These are phyloP conservation scores for Caenorhabditis doughertyi DNA, from an alignment of 2,888 invertebrate species.

Conservation along the genomic window DNA sequence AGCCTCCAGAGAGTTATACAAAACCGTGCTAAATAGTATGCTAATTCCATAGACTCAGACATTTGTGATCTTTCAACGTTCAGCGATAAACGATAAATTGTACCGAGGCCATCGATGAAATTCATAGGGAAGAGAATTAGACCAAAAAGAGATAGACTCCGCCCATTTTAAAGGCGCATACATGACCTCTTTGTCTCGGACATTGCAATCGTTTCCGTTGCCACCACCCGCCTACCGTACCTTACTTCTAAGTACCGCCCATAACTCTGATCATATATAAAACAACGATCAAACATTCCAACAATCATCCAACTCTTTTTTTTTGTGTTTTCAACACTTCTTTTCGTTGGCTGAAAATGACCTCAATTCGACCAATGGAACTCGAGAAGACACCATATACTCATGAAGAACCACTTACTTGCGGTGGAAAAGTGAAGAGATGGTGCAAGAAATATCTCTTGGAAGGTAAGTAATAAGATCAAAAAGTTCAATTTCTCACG, in stretches of 20 bases:
- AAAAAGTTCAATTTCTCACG: neutral
- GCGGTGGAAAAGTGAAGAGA: slow-evolving; percentile 65
- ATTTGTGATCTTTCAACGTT: slow-evolving; percentile 58
- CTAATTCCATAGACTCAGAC: slow-evolving; percentile 13
- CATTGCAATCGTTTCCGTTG: slow-evolving; percentile 36
- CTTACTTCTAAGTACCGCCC: slow-evolving; percentile 52
- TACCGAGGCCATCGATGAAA: slow-evolving; percentile 33
- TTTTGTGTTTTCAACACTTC: slow-evolving; percentile 7
- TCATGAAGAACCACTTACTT: slow-evolving; percentile 60
- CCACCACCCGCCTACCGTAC: slow-evolving; percentile 47
- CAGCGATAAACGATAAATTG: slow-evolving; percentile 32
- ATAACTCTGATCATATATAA: slow-evolving; percentile 32
- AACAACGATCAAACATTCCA: slow-evolving; percentile 15
- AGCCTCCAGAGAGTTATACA: slow-evolving; percentile 53
- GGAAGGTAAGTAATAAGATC: slow-evolving; percentile 58
- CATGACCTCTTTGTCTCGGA: slow-evolving; percentile 60
- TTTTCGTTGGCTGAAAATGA: slow-evolving; percentile 29
- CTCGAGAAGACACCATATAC: slow-evolving; percentile 62
- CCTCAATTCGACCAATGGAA: slow-evolving; percentile 63
- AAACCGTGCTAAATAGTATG: slow-evolving; percentile 35
- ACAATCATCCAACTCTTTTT: slow-evolving; percentile 11
- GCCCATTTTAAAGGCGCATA: slow-evolving; percentile 32
- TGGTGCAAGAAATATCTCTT: slow-evolving; percentile 71
- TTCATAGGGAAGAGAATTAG: slow-evolving; percentile 22
- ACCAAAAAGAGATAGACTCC: slow-evolving; percentile 43